Evolutionary conservation across 1,140 invertebrate species (phyloP).

Genomic region (Augochlora pura): DNA sequence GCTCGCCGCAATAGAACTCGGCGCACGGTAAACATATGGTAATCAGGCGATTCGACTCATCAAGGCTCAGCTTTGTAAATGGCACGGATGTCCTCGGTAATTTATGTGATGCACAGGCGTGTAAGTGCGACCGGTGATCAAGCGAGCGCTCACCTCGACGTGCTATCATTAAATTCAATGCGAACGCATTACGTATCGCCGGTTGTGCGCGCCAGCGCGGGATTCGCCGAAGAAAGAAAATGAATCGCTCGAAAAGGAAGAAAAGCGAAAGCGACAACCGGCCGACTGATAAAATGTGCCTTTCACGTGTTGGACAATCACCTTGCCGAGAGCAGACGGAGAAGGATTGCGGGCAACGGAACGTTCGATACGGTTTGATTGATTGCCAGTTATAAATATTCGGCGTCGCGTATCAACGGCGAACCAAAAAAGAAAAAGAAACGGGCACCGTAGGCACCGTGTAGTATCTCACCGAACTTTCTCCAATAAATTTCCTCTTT

Average conservation of each 20-base stretch:
- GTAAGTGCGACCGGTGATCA: slow-evolving; percentile 62
- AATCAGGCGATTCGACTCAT: slow-evolving; percentile 70
- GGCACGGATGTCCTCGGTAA: slow-evolving; percentile 67
- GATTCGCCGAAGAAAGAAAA: not conserved
- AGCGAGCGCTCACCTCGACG: slow-evolving; percentile 60
- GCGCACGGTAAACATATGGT: slow-evolving; percentile 64
- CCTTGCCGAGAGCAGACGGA: slow-evolving; percentile 2
- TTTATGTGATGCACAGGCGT: slow-evolving; percentile 62
- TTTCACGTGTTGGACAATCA: slow-evolving; percentile 31
- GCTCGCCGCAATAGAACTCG: slow-evolving; percentile 40
- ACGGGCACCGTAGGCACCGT: not conserved
- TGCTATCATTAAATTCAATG: slow-evolving; percentile 69
- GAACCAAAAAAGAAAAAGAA: not conserved
- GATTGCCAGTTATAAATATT: slow-evolving; percentile 40
- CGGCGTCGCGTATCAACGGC: not conserved
- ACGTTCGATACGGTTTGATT: slow-evolving; percentile 40
- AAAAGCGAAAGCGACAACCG: slow-evolving; percentile 3
- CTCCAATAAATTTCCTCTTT: slow-evolving; percentile 33
- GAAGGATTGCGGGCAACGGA: slow-evolving; percentile 14
- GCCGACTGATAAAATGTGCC: slow-evolving; percentile 30
- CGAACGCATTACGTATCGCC: slow-evolving; percentile 49
- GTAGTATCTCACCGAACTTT: slow-evolving; percentile 34
- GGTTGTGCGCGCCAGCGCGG: not conserved
- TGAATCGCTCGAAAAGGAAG: not conserved
- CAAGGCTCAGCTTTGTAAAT: slow-evolving; percentile 70